Evolutionary conservation across 2,888 invertebrate species (phyloP).

Genomic region (Agrotis exclamationis): DNA sequence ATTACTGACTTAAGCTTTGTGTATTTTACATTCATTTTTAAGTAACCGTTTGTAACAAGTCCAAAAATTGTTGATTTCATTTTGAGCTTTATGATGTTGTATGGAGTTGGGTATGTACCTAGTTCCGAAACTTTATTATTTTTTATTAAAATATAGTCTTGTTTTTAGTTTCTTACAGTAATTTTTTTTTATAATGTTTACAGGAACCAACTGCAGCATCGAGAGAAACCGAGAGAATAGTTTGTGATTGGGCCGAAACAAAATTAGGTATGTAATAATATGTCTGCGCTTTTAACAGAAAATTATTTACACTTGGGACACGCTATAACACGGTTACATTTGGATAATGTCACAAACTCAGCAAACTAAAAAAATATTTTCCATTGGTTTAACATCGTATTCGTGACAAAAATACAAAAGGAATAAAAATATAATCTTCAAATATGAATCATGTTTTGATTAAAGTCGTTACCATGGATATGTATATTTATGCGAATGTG

Average conservation of each 20-base stretch:
- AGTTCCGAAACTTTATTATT: neutral
- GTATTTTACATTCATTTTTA: neutral
- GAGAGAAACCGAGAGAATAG: slow-evolving; percentile 82
- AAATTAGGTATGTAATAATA: slow-evolving; percentile 81
- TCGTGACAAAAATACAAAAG: no score
- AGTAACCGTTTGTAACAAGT: neutral
- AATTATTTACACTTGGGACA: neutral
- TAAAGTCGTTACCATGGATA: no score
- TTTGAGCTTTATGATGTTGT: slow-evolving; percentile 3
- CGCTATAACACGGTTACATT: no score
- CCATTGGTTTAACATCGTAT: neutral
- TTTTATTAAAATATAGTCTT: neutral
- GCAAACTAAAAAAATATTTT: neutral
- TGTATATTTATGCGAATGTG: no score
- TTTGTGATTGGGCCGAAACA: slow-evolving; percentile 88
- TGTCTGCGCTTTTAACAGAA: neutral
- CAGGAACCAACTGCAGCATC: slow-evolving; percentile 78
- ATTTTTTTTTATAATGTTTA: slow-evolving; percentile 58
- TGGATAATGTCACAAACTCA: no score
- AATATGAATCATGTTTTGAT: no score
- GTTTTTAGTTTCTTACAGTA: neutral
- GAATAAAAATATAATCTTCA: no score
- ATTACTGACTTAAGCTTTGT: no score
- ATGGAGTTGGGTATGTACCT: neutral
- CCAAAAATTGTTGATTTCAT: neutral